Percentiles rank a stretch among this genome's conserved stretches.
These are phyloP conservation scores for Timema podura DNA, from an alignment of 2,888 invertebrate species.

Conservation along the genomic window DNA sequence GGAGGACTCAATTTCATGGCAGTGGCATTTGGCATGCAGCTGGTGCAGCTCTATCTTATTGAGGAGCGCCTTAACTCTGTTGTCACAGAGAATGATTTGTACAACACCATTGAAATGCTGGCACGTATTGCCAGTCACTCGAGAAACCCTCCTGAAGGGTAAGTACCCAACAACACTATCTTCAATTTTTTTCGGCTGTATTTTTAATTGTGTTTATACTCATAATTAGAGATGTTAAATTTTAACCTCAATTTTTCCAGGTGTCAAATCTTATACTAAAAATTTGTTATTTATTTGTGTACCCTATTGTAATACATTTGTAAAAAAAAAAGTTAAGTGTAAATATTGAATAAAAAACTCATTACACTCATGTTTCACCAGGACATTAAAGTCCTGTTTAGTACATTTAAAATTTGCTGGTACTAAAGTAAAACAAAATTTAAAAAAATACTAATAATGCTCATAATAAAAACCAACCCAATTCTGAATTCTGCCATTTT, in stretches of 20 bases:
- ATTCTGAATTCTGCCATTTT: no score
- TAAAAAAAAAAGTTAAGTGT: no score
- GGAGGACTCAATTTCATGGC: constrained; percentile 75
- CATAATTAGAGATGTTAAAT: neutral
- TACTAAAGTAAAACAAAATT: no score
- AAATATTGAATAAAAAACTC: no score
- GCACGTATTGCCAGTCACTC: constrained; percentile 71
- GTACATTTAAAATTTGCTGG: no score
- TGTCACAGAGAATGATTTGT: constrained; percentile 79
- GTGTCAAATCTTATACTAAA: constrained; percentile 35
- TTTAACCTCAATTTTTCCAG: neutral
- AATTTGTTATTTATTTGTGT: no score
- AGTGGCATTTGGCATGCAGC: constrained; percentile 84
- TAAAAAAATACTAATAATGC: no score
- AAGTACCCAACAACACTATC: constrained; percentile 33
- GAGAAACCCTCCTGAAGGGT: constrained; percentile 78
- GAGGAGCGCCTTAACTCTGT: constrained; percentile 75
- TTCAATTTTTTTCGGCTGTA: neutral
- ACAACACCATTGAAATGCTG: constrained; percentile 80
- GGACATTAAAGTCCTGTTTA: no score
- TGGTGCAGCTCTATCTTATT: constrained; percentile 81
- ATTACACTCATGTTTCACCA: no score
- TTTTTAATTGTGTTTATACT: neutral
- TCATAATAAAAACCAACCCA: no score
- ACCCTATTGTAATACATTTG: no score